Evolutionary conservation across 1,140 invertebrate genomes (phyloP), one percentile per base, ranked within the genome.

Genomic region (Neuroterus valhalla): DNA sequence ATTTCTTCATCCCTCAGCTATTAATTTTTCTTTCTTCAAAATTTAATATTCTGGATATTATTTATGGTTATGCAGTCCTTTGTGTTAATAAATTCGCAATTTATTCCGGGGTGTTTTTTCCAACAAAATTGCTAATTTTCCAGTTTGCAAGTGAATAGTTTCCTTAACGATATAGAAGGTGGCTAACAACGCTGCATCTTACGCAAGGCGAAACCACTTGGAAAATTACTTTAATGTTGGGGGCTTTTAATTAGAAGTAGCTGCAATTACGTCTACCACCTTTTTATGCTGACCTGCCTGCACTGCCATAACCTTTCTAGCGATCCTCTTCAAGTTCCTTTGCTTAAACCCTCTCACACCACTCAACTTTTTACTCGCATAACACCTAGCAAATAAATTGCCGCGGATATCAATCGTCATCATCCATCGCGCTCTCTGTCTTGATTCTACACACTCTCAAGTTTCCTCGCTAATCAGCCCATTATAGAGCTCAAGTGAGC

Each of bases 221-320:
- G 55, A 62, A 62, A 62, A 62, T 62, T 62, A 14, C 55, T 26
- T 31, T 23, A 23, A 62, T 15, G 23, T 31, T 62, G 55, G 31
- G 31, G 31, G 55, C 55, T 31, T 62, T 62, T 62, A 62, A 62
- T 62, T 62, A 62, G 23, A 62, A 62, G 23, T 62, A 62, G 55
- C 55, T 26, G n/a, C 55, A 62, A 62, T 62, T 62, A 14, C 23
- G 26, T 62, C 21, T 62, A 31, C n/a, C n/a, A 62, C 15, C 31
- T 62, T 31, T 62, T 14, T 31, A 26, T 12, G 15, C 52, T 15
- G 52, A 62, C 26, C 55, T n/a, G 23, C 21, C 11, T n/a, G 14
- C 14, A 55, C 23, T 55, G 50, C 17, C 14, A 62, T 62, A 38
- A 62, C 31, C 8, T 62, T 31, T 62, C 5, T 62, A 62, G 14